Percentiles rank a stretch among this genome's conserved stretches.
phyloP scores from a whole-genome alignment of 2,888 invertebrate genomes.

The Agriopis leucophaearia region DNA sequence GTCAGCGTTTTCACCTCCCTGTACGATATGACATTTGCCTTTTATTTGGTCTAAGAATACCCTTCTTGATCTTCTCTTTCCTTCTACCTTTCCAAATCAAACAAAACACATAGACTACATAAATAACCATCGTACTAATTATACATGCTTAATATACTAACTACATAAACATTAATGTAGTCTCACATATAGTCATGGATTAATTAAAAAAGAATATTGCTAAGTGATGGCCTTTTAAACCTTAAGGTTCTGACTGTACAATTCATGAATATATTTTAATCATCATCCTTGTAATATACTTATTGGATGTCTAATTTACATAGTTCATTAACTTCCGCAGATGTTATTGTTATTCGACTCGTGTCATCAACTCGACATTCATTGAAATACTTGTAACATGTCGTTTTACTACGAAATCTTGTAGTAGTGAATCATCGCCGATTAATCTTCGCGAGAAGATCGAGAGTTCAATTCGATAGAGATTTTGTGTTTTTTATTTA shows the following conservation, averaged over 20 bases:
- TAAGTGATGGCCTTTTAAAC: no score
- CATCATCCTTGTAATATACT: constrained; percentile 32
- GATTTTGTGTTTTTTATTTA: not conserved
- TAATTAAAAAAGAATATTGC: no score
- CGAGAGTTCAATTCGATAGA: constrained; percentile 3
- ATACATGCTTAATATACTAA: no score
- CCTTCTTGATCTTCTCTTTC: no score
- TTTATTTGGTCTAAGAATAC: no score
- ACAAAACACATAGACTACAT: no score
- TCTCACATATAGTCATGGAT: no score
- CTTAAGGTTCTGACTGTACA: constrained; percentile 4
- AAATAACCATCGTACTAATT: no score
- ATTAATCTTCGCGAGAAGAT: constrained; percentile 6
- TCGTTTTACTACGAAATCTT: constrained; percentile 42
- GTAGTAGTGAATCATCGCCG: constrained; percentile 40
- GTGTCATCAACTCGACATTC: constrained; percentile 28
- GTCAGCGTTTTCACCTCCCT: no score
- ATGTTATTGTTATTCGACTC: constrained; percentile 42
- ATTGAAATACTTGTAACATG: constrained; percentile 35
- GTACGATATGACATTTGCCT: no score
- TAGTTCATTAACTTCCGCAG: constrained; percentile 49
- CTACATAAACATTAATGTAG: no score
- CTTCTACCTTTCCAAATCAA: no score
- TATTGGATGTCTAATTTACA: constrained; percentile 40
- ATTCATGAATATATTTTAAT: constrained; percentile 2